Base-by-base conservation (phyloP, 1,140 invertebrate species). In the Propsilocerus akamusi region DNA sequence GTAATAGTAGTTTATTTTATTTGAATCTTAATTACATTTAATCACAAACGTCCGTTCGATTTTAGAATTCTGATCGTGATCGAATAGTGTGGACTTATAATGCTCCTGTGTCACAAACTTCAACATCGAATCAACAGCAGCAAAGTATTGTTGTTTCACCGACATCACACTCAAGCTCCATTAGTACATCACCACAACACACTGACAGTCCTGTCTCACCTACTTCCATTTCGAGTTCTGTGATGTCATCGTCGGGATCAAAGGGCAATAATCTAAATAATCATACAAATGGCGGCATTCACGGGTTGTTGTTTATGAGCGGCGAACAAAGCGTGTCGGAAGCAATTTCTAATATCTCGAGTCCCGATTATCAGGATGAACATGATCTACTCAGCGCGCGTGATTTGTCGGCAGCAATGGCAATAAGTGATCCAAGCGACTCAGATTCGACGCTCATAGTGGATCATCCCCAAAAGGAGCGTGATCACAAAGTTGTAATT, bases 61-160 rank as follows among this genome's bases (percentile, higher is more conserved):
- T 55, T 58, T 57, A 61, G 62, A 58, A 57, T 47, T 64, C 63
- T 48, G 62, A 62, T 60, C 60, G 62, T 49, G 63, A 79, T 59
- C 75, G 85, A 53, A 86, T 89, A 55, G 83, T 89, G 11, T 89
- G 86, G 86, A 89, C 85, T n/a, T 88, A 86, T 69, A 90, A 91
- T 67, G 83, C 85, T 23, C 83, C 86, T 11, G 72, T 83, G 59
- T 64, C 51, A 64, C 70, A 52, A 57, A 70, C 60, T 59, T 67
- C 53, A 63, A 55, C 63, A n/a, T n/a, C n/a, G 56, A 59, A 55
- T 54, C 58, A 56, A 51, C 53, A 60, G 51, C 60, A 66, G 47
- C 60, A 61, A 50, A 69, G 48, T 60, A 65, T 52, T 69, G 68
- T 50, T 67, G 65, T 49, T 67, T 71, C 41, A 70, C 70, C 41